Conservation (phyloP, 2,797 vertebrate species). For the Peromyscus attwateri region DNA sequence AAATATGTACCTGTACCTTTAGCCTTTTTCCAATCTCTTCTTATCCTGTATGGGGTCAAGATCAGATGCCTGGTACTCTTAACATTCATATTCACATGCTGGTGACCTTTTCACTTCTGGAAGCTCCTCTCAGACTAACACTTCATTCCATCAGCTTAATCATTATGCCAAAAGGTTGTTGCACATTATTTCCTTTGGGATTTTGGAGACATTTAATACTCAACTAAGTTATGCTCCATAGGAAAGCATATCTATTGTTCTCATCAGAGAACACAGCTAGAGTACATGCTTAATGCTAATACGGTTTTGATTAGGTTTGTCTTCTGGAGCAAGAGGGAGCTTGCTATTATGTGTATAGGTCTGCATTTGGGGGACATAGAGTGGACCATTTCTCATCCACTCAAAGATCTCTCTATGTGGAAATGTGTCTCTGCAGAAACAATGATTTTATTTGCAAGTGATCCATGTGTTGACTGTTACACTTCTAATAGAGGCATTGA, state of each 20-base stretch:
- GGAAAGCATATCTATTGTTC: constrained; percentile 52
- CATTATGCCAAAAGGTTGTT: constrained; percentile 32
- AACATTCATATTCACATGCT: background rate
- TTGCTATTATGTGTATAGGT: constrained; percentile 23
- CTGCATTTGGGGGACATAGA: constrained; percentile 25
- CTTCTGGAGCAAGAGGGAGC: background rate
- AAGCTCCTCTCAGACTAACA: background rate
- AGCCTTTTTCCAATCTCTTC: background rate
- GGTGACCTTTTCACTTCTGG: background rate
- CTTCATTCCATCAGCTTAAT: background rate
- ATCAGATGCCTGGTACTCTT: constrained; percentile 11
- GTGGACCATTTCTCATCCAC: constrained; percentile 38
- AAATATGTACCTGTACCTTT: background rate
- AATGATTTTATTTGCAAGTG: constrained; percentile 62
- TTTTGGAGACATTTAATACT: constrained; percentile 66
- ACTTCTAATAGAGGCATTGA: background rate
- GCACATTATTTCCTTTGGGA: constrained; percentile 26
- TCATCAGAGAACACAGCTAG: constrained; percentile 44
- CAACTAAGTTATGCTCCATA: constrained; percentile 43
- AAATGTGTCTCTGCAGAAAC: background rate
- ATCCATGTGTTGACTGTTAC: constrained; percentile 49
- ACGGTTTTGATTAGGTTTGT: constrained; percentile 42
- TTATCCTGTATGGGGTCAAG: background rate
- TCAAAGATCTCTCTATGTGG: constrained; percentile 10
- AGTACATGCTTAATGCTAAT: background rate